These are phyloP conservation scores for Scomberomorus guttatus DNA, from an alignment of 2,797 vertebrate species.

Conservation along the genomic window DNA sequence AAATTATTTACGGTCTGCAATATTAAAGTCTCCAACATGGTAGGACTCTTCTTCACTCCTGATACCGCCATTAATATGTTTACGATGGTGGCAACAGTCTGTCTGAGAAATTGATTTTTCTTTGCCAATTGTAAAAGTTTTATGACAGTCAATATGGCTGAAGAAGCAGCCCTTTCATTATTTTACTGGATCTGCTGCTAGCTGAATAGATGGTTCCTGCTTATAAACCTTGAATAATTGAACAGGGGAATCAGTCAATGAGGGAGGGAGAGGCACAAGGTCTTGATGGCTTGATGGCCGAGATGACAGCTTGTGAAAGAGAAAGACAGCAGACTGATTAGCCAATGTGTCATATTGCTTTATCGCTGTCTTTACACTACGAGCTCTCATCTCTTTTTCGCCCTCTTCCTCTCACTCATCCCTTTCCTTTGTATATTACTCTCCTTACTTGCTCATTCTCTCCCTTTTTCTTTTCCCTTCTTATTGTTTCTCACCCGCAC, in stretches of 20 bases:
- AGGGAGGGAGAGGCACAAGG: constrained; percentile 61
- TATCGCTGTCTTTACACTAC: constrained; percentile 48
- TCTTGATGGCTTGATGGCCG: constrained; percentile 74
- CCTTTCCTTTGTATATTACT: constrained; percentile 23
- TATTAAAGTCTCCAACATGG: constrained; percentile 66
- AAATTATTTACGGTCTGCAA: constrained; percentile 65
- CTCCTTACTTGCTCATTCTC: constrained; percentile 6
- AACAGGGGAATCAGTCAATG: constrained; percentile 81
- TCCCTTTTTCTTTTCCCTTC: constrained; percentile 6
- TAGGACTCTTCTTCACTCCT: constrained; percentile 52
- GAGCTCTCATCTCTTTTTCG: constrained; percentile 51
- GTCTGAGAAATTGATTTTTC: constrained; percentile 80
- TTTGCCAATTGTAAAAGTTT: constrained; percentile 83
- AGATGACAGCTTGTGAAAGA: constrained; percentile 80
- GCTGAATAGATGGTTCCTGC: constrained; percentile 81
- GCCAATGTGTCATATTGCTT: constrained; percentile 67
- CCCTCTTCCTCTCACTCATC: constrained; percentile 34
- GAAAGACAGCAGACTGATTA: constrained; percentile 78
- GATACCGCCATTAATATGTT: constrained; percentile 78
- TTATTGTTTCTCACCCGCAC: constrained; percentile 7
- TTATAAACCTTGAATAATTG: constrained; percentile 87
- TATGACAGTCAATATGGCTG: constrained; percentile 80
- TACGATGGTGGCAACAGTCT: constrained; percentile 65
- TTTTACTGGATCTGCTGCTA: constrained; percentile 77
- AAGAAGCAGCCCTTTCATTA: constrained; percentile 77